phyloP scores from a whole-genome alignment of 2,113 vertebrate species.

The Syngnathus scovelli region DNA sequence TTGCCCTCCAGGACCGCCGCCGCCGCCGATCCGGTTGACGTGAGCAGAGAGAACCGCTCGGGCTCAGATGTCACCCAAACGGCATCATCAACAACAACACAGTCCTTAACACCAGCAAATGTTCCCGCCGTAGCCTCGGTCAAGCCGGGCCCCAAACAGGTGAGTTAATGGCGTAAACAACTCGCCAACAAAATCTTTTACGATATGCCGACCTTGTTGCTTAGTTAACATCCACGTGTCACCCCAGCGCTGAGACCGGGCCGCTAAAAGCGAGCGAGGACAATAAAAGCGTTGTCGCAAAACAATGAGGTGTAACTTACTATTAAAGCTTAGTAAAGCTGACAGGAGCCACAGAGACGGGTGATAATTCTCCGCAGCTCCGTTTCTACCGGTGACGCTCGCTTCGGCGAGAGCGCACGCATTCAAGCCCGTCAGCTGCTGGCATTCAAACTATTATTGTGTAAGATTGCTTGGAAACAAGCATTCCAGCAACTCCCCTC shows the following conservation, averaged over 20 bases:
- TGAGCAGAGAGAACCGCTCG: slow-evolving; percentile 49
- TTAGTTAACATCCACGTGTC: not conserved
- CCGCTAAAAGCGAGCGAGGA: not conserved
- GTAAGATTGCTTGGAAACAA: not conserved
- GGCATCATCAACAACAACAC: slow-evolving; percentile 35
- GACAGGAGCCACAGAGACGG: slow-evolving; percentile 1
- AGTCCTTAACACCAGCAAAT: slow-evolving; percentile 33
- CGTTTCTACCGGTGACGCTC: not conserved
- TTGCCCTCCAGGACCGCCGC: slow-evolving; percentile 32
- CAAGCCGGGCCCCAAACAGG: slow-evolving; percentile 60
- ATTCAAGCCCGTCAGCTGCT: not conserved
- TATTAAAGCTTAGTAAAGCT: slow-evolving; percentile 3
- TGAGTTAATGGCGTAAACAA: slow-evolving; percentile 29
- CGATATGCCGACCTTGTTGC: not conserved
- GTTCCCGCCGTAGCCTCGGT: slow-evolving; percentile 31
- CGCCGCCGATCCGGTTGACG: slow-evolving; percentile 37
- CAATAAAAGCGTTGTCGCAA: slow-evolving; percentile 8
- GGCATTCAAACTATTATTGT: slow-evolving; percentile 7
- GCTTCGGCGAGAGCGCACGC: not conserved
- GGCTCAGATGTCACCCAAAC: slow-evolving; percentile 47
- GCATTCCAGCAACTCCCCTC: not conserved
- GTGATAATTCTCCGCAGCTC: not conserved
- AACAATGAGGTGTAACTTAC: slow-evolving; percentile 2
- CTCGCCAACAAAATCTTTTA: not conserved
- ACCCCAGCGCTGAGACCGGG: not conserved